Evolutionary conservation across 2,113 vertebrate genomes (phyloP).

Genomic region (Cryptotis parvus): DNA sequence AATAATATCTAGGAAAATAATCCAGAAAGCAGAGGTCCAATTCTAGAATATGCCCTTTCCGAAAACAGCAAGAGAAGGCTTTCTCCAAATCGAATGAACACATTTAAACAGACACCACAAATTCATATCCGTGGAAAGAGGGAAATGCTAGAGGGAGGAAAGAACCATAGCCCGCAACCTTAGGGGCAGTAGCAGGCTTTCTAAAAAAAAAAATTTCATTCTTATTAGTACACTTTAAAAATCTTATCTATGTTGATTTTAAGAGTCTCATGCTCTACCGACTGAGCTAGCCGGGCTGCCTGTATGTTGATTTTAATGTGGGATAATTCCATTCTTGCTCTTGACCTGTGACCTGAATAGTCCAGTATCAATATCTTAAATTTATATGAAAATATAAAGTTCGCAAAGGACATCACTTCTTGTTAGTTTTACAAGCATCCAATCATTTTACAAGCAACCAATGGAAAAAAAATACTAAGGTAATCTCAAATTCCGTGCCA

Average conservation of each 20-base stretch:
- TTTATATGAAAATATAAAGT: constrained; percentile 62
- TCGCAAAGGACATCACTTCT: constrained; percentile 51
- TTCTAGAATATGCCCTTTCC: constrained; percentile 9
- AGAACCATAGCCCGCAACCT: constrained; percentile 30
- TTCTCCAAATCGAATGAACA: constrained; percentile 61
- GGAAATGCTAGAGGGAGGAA: background rate
- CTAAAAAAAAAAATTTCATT: background rate
- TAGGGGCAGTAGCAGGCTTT: constrained; percentile 20
- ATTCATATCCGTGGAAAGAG: constrained; percentile 52
- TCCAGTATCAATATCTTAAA: constrained; percentile 31
- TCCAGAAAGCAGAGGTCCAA: constrained; percentile 54
- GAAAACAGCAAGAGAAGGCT: constrained; percentile 10
- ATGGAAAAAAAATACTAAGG: constrained; percentile 52
- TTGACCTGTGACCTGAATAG: constrained; percentile 60
- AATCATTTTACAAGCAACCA: constrained; percentile 63
- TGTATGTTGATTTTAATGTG: constrained; percentile 61
- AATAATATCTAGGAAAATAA: constrained; percentile 55
- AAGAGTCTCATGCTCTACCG: constrained; percentile 89
- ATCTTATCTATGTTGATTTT: constrained; percentile 47
- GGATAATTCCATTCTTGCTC: constrained; percentile 59
- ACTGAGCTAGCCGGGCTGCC: constrained; percentile 90
- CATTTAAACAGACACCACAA: constrained; percentile 41
- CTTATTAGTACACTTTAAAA: constrained; percentile 49
- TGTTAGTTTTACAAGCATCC: constrained; percentile 63
- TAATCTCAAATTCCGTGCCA: constrained; percentile 61